Evolutionary conservation across 2,113 vertebrate species (phyloP), one percentile per base, ranked within the genome.

Genomic region (Thalassoma bifasciatum): DNA sequence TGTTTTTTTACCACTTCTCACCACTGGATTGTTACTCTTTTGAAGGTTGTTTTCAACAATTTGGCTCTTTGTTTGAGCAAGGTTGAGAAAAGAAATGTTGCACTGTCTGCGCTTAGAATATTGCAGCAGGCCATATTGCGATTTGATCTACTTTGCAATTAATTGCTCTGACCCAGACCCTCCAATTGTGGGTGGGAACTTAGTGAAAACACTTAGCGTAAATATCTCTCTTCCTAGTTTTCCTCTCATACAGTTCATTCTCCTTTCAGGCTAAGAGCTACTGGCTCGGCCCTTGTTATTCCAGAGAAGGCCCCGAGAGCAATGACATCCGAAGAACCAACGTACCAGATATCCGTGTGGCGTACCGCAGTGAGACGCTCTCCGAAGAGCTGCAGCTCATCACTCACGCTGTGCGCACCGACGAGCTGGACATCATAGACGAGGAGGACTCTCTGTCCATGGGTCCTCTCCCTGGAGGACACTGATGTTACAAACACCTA

Each of bases 251-350:
- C 52, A 0, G 14, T 10, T 24, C 44, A 13, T 42, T 60, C 38
- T 54, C 0, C 19, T 71, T 79, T n/a, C 88, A 99, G 97, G 94
- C 93, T 3, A 98, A 99, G 90, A 95, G 95, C 87, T 95, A 96
- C 81, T 99, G 96, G 97, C 65, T 99, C 88, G 97, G 97, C 8
- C 95, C 95, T 10, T 89, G 87, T 79, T 98, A 96, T 54, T 85
- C 84, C 40, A 94, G 90, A 60, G 96, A 97, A 47, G 96, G 97
- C 1, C 95, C 96, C 0, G 92, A 94, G 66, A 95, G 96, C 50
- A 99, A 99, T 0, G 97, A 99, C 86, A 98, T 99, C 82, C 95
- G 96, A 0, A 95, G 97, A 1, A 97, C 96, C 77, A 99, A 98
- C 0, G 96, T 98, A 40, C 97, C 97, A 0, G 96, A 98, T 64